phyloP scores from a whole-genome alignment of 2,888 invertebrate species.

The Megamerina dolium region DNA sequence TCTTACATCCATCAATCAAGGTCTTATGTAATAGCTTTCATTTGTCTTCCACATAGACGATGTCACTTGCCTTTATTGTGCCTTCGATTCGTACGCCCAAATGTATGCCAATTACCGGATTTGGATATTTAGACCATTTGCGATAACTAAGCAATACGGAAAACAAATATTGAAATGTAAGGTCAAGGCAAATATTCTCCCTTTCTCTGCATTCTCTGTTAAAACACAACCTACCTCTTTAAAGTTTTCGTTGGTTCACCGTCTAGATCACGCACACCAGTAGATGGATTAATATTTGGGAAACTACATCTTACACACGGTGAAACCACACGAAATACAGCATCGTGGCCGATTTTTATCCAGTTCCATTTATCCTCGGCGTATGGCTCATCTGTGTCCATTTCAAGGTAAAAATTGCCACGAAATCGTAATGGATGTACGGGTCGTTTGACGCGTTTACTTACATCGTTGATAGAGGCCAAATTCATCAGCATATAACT shows the following conservation, averaged over 20 bases:
- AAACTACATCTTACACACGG: slow-evolving; percentile 58
- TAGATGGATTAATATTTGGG: slow-evolving; percentile 63
- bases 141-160: too few species aligned
- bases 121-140: slow-evolving; percentile 25
- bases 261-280: slow-evolving; percentile 55
- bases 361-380: slow-evolving; percentile 69
- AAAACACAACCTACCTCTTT: slow-evolving; percentile 51
- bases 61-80: slow-evolving; percentile 50
- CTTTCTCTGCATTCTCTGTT: too few species aligned
- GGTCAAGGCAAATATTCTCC: too few species aligned
- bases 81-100: slow-evolving; percentile 50
- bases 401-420: slow-evolving; percentile 62
- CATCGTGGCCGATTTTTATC: slow-evolving; percentile 53
- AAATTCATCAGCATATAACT: slow-evolving; percentile 64
- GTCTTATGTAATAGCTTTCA: too few species aligned
- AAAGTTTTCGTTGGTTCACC: slow-evolving; percentile 62
- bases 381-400: slow-evolving; percentile 55
- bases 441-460: slow-evolving; percentile 52
- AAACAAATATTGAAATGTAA: too few species aligned
- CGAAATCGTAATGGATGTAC: slow-evolving; percentile 58
- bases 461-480: slow-evolving; percentile 62
- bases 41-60: slow-evolving; percentile 50
- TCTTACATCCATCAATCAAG: too few species aligned
- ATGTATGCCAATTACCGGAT: slow-evolving; percentile 54
- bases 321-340: slow-evolving; percentile 29